Percentiles rank a stretch among this genome's conserved stretches.
phyloP scores from a whole-genome alignment of 1,140 invertebrate genomes.

The Calycopis cecrops region DNA sequence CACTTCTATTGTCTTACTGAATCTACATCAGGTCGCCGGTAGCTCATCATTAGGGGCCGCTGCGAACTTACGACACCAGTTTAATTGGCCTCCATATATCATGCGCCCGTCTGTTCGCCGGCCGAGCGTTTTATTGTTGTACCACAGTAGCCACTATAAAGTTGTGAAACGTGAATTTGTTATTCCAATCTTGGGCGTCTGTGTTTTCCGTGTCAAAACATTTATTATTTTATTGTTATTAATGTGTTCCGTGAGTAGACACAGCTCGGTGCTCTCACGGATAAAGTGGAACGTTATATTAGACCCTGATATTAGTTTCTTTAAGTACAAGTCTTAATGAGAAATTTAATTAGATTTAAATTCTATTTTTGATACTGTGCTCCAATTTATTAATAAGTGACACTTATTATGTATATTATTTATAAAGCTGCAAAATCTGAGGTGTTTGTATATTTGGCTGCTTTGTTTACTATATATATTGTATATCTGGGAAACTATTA shows the following conservation, averaged over 20 bases:
- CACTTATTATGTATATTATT: no score
- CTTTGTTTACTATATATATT: no score
- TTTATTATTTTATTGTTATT: conserved; percentile 18
- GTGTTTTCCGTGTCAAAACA: conserved; percentile 20
- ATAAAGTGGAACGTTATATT: no score
- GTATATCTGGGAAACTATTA: no score
- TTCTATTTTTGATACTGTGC: no score
- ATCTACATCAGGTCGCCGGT: conserved; percentile 33
- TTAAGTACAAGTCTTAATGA: no score
- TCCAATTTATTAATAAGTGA: no score
- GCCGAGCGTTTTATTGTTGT: conserved; percentile 42
- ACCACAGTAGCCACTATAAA: conserved; percentile 60
- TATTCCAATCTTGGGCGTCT: conserved; percentile 33
- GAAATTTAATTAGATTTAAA: no score
- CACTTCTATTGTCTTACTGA: conserved; percentile 21
- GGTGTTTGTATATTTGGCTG: no score
- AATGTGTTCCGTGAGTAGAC: neutral
- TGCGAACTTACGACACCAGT: conserved; percentile 53
- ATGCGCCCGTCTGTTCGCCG: conserved; percentile 39
- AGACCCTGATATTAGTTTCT: no score
- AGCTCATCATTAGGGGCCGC: conserved; percentile 53
- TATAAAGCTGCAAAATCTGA: no score
- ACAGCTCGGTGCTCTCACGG: no score
- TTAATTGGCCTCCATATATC: conserved; percentile 62
- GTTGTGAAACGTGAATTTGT: conserved; percentile 48